These are phyloP conservation scores for Spilosoma lubricipeda DNA, from an alignment of 2,888 invertebrate genomes.

Conservation along the genomic window DNA sequence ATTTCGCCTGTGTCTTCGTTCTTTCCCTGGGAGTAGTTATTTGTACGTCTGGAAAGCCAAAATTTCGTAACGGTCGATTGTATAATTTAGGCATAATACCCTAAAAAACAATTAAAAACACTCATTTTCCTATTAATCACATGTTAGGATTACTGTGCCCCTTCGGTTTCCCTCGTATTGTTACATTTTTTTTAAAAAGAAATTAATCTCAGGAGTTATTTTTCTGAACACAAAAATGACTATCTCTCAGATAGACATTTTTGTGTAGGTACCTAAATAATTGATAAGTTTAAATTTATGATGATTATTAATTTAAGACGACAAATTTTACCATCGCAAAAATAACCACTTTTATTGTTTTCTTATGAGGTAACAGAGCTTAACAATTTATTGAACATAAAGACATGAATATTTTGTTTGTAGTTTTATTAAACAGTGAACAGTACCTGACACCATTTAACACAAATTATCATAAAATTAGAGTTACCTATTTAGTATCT, in stretches of 20 bases:
- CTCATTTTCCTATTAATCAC: background rate
- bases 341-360: background rate
- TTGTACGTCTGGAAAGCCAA: no score
- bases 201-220: background rate
- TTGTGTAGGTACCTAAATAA: no score
- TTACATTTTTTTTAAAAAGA: background rate
- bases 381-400: background rate
- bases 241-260: background rate
- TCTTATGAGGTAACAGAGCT: background rate
- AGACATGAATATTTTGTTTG: constrained; percentile 6
- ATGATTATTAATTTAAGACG: no score
- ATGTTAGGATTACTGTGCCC: background rate
- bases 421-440: constrained; percentile 8
- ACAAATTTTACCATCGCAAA: no score
- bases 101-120: background rate
- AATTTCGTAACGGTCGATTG: no score
- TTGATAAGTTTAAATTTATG: no score
- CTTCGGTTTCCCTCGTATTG: background rate
- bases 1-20: no score
- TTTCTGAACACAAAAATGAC: no score
- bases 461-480: constrained; percentile 40
- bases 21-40: no score
- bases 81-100: no score
- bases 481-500: constrained; percentile 26
- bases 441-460: constrained; percentile 45